A percentile compares a stretch with the other conserved stretches of the same genome.
Conservation (phyloP, 2,113 vertebrate genomes). For the Sturnira hondurensis region DNA sequence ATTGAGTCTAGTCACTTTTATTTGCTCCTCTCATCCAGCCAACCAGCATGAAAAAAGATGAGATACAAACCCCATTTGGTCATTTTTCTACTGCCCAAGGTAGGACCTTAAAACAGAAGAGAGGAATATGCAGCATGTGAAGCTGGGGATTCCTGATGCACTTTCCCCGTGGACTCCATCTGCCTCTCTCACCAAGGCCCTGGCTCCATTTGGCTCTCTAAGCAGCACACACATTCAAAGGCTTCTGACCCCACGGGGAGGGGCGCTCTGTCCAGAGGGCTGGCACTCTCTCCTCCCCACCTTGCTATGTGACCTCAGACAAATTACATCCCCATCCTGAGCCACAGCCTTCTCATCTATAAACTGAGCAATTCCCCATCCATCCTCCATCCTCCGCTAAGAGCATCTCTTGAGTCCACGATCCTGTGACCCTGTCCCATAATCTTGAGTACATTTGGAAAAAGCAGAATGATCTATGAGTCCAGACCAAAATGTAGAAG, state of each 20-base stretch:
- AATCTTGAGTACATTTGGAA: not conserved
- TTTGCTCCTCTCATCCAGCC: not conserved
- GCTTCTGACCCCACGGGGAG: not conserved
- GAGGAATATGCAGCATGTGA: not conserved
- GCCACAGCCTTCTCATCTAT: not conserved
- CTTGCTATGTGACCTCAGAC: not conserved
- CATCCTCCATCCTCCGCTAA: not conserved
- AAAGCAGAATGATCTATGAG: not conserved
- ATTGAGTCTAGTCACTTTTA: not conserved
- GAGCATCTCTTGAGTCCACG: not conserved
- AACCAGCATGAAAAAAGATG: not conserved
- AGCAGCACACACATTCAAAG: not conserved
- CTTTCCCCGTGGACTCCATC: not conserved
- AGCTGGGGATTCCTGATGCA: not conserved
- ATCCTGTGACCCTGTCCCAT: not conserved
- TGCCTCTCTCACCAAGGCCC: not conserved
- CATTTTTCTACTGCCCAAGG: not conserved
- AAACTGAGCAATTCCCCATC: not conserved
- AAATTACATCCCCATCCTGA: not conserved
- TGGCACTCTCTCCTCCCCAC: not conserved
- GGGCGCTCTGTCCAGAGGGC: not conserved
- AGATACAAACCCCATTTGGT: not conserved
- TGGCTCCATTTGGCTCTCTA: not conserved
- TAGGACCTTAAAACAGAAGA: not conserved
- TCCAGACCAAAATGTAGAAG: not conserved